These are phyloP conservation scores for Ernsta delagoae DNA, from an alignment of 2,888 invertebrate species.

Conservation along the genomic window DNA sequence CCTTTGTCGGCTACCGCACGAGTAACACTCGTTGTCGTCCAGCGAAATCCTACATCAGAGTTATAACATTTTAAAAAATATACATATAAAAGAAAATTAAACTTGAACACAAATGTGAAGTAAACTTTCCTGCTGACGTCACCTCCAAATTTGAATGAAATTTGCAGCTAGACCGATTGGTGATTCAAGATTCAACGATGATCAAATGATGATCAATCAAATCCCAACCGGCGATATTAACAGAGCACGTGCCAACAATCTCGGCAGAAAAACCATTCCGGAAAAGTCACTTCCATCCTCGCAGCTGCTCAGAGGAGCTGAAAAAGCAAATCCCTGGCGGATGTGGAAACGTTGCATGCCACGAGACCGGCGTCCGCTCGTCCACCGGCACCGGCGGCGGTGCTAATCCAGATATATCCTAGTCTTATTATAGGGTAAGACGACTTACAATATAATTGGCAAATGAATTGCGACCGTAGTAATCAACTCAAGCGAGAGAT, in stretches of 20 bases:
- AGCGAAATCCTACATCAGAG: not conserved
- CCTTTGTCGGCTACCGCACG: conserved; percentile 19
- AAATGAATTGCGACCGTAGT: not conserved
- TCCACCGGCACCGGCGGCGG: conserved; percentile 55
- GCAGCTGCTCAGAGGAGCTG: conserved; percentile 15
- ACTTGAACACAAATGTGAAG: too few species aligned
- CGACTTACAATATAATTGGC: not conserved
- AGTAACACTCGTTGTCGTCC: not conserved
- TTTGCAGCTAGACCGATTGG: not conserved
- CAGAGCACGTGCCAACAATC: conserved; percentile 7
- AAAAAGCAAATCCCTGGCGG: conserved; percentile 33
- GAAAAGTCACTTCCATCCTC: conserved; percentile 7
- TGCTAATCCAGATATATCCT: conserved; percentile 77
- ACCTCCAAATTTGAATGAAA: not conserved
- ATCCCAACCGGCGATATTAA: not conserved
- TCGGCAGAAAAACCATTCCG: conserved; percentile 7
- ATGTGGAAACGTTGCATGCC: conserved; percentile 63
- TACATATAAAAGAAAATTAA: too few species aligned
- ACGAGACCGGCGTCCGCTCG: conserved; percentile 55
- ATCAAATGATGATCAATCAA: too few species aligned
- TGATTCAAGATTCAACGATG: too few species aligned
- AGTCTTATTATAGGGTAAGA: conserved; percentile 37
- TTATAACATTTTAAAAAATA: too few species aligned
- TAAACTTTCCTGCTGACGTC: not conserved
- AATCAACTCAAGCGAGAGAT: too few species aligned